phyloP scores from a whole-genome alignment of 2,888 invertebrate genomes.

The Osmoderma eremita region DNA sequence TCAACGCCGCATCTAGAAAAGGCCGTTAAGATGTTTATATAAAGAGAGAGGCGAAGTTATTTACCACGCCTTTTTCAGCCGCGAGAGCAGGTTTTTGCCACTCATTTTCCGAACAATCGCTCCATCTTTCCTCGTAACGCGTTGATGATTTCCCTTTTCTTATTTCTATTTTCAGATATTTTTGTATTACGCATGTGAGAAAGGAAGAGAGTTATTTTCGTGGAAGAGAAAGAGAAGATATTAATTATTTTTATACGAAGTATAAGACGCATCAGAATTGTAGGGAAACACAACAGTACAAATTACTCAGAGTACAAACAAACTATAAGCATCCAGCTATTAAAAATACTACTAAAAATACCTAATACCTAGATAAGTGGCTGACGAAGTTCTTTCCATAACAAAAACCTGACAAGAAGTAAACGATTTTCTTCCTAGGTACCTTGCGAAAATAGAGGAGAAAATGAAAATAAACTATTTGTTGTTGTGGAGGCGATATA shows the following conservation, averaged over 20 bases:
- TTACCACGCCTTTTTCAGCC: not conserved
- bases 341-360: slow-evolving; percentile 18
- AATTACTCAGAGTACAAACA: slow-evolving; percentile 61
- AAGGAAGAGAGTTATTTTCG: slow-evolving; percentile 54
- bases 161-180: slow-evolving; percentile 55
- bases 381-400: slow-evolving; percentile 46
- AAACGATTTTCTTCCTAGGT: slow-evolving; percentile 41
- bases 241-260: slow-evolving; percentile 48
- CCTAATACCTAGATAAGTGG: slow-evolving; percentile 48
- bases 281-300: slow-evolving; percentile 55
- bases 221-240: slow-evolving; percentile 46
- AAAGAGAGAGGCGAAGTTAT: not conserved
- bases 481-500: slow-evolving; percentile 12
- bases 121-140: not conserved
- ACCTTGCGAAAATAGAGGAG: slow-evolving; percentile 43
- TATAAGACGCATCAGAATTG: slow-evolving; percentile 29
- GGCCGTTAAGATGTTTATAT: too few relatives aligned
- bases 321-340: slow-evolving; percentile 23
- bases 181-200: slow-evolving; percentile 51
- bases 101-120: not conserved
- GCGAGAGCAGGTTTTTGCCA: not conserved
- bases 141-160: not conserved
- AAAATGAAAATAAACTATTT: slow-evolving; percentile 52
- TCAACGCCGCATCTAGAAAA: too few relatives aligned
- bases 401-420: not conserved